Base-by-base conservation (phyloP, 2,113 vertebrate species). In the Microcebus lehilahytsara region DNA sequence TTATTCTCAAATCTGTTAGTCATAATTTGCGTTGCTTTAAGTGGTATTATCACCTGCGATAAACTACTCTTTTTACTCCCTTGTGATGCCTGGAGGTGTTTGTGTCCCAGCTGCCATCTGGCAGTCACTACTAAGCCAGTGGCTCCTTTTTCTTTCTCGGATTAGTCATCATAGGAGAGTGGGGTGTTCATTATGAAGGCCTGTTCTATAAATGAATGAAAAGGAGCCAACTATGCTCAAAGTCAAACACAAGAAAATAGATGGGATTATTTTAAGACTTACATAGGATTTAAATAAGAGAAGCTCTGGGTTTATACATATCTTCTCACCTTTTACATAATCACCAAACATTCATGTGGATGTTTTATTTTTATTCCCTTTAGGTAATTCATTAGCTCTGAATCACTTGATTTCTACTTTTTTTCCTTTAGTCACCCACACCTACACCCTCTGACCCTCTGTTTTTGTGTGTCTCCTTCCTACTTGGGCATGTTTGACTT, bases 1-100 rank as follows among this genome's bases (percentile, higher is more conserved):
- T 46, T 77, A 40, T 85, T 81, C 85, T 93, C 64, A 58, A 80
- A 69, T 86, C 72, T 77, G 90, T 96, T 83, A 40, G 62, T 92
- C 92, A 92, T 30, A 30, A 69, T 87, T 77, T 87, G 64, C 12
- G 0, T 67, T 25, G 67, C 71, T 86, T 40, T 58, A 88, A 23
- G 51, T 75, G 49, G 69, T 42, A 49, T 51, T 67, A 51, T 83
- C 74, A 89, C 90, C 85, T 75, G 78, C 40, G 77, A 10, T 58
- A 83, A 85, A 56, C 25, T 71, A 60, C 75, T 95, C 74, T 86
- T 87, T 69, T 90, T 72, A 84, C 78, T 81, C 80, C 66, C 32
- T 23, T 7, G 27, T 67, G 49, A 51, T 53, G 67, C 94, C 90
- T 71, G 71, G 53, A 89, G 83, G 34, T 60, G 71, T 84, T 32